Base-by-base conservation (phyloP, 2,888 invertebrate genomes). In the Blastobasis adustella region DNA sequence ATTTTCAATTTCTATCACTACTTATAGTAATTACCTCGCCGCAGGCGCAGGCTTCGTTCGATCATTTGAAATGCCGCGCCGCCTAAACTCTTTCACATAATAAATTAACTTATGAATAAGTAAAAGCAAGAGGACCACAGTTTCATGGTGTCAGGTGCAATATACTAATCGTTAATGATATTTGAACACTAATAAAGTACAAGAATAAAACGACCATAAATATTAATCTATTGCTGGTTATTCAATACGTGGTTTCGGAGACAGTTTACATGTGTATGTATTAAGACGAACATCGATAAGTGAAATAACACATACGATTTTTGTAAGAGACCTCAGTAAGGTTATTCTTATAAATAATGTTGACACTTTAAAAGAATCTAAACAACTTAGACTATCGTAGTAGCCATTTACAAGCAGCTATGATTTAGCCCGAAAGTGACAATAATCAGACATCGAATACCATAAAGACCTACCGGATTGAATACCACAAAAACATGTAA, bases 141-240 rank as follows among this genome's bases (percentile, higher is more conserved):
- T 45, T 49, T 38, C 40, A 55, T 60, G 65, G 62, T 62, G 69
- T 74, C 72, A 71, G 73, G 71, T 76, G 79, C 74, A 71, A 76
- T 71, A 73, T 73, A 74, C 71, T 79, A 79, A 78, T 78, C 76
- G 75, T 79, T 85, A 84, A 84, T 82, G 82, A 81, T 80, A 82
- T 80, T 76, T 78, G 81, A 81, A 82, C 77, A 76, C 77, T 78
- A 81, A 80, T 82, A 82, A 81, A 81, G 67, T 81, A 78, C 69
- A 76, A 77, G 74, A 81, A 77, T 82, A 79, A 82, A 82, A 79
- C 69, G 73, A 73, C 80, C 62, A 81, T 84, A 83, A 84, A 82
- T 81, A 82, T 82, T 80, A 82, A 83, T 80, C 73, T 78, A 79
- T 74, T 67, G 73, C 69, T 65, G 65, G 73, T 79, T 69, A 81